These are phyloP conservation scores for Calliphora vomitoria DNA, from an alignment of 2,888 invertebrate species.

Conservation along the genomic window DNA sequence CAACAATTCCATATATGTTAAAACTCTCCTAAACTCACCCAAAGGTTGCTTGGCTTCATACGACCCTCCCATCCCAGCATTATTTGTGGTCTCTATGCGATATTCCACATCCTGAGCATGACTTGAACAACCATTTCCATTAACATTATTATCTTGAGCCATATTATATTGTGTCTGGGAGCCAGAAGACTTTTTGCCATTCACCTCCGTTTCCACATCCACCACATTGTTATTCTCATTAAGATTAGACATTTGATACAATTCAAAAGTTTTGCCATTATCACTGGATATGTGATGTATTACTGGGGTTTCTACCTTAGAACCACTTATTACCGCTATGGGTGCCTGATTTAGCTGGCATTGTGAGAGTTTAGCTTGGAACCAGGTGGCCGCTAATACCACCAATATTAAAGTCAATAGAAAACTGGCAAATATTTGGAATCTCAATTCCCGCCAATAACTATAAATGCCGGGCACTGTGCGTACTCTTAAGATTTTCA, in stretches of 20 bases:
- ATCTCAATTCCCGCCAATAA: constrained; percentile 87
- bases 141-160: constrained; percentile 30
- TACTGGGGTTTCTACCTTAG: constrained; percentile 76
- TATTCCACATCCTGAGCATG: constrained; percentile 76
- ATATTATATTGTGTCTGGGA: constrained; percentile 54
- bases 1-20: not conserved
- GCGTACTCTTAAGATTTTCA: constrained; percentile 87
- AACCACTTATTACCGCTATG: constrained; percentile 79
- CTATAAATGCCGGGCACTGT: constrained; percentile 89
- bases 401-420: constrained; percentile 80
- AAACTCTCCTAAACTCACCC: constrained; percentile 75
- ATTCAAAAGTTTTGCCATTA: constrained; percentile 81
- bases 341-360: constrained; percentile 75
- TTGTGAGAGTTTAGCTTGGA: constrained; percentile 86
- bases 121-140: constrained; percentile 42
- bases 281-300: constrained; percentile 77
- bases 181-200: constrained; percentile 77
- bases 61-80: constrained; percentile 76
- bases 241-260: constrained; percentile 83
- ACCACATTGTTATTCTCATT: constrained; percentile 79
- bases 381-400: constrained; percentile 87
- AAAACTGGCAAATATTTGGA: constrained; percentile 87
- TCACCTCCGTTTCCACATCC: constrained; percentile 79
- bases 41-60: constrained; percentile 80
- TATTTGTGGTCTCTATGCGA: constrained; percentile 79